These are phyloP conservation scores for Drosophila kanekoi DNA, from an alignment of 2,888 invertebrate species.

Conservation along the genomic window DNA sequence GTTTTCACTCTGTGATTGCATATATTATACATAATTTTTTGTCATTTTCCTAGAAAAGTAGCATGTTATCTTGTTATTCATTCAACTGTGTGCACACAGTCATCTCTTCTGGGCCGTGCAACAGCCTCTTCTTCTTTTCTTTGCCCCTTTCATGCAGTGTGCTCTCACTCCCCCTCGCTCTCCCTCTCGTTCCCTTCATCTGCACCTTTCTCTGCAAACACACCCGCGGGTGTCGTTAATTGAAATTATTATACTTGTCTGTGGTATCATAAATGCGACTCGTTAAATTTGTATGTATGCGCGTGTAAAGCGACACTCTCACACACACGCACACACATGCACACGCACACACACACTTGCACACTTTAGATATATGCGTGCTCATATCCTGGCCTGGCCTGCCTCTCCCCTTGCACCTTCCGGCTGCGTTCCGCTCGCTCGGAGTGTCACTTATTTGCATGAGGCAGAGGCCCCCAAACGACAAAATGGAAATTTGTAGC, in stretches of 20 bases:
- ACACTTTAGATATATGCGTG: constrained; percentile 17
- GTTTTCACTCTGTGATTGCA: not conserved
- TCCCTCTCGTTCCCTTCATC: not conserved
- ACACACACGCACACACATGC: constrained; percentile 27
- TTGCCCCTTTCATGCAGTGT: not conserved
- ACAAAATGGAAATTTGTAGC: constrained; percentile 78
- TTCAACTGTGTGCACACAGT: constrained; percentile 19
- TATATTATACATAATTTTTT: not conserved
- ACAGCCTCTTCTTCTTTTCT: not conserved
- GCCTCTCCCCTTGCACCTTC: constrained; percentile 9
- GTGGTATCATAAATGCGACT: constrained; percentile 80
- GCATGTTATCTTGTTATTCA: constrained; percentile 6
- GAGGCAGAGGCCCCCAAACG: constrained; percentile 54
- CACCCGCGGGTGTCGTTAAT: constrained; percentile 79
- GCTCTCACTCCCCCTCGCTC: not conserved
- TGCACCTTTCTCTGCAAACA: constrained; percentile 50
- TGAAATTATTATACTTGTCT: constrained; percentile 80
- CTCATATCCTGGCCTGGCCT: constrained; percentile 44
- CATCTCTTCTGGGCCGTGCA: constrained; percentile 22
- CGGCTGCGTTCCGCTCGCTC: constrained; percentile 28
- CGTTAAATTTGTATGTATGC: constrained; percentile 78
- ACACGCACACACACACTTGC: constrained; percentile 1
- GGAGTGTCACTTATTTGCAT: constrained; percentile 76
- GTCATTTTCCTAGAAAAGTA: constrained; percentile 9
- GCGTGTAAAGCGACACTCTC: constrained; percentile 60